phyloP scores from a whole-genome alignment of 2,797 vertebrate genomes.

The Schizopygopsis pylzovi region DNA sequence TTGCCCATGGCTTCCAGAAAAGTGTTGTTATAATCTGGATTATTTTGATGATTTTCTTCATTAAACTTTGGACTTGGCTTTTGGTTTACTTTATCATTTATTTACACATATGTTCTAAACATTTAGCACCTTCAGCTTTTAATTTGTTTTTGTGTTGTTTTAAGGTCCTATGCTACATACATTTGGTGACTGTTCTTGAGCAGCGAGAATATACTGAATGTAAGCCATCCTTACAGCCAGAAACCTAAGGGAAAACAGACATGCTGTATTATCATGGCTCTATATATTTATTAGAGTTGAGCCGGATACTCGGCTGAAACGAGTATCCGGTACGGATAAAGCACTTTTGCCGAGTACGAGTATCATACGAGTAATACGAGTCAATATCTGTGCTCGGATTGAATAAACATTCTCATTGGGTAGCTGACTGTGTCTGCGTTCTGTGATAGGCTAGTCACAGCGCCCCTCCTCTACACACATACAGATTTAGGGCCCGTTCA shows the following conservation, averaged over 20 bases:
- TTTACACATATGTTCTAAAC: not conserved
- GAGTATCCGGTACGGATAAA: no score
- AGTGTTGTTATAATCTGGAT: conserved; percentile 6
- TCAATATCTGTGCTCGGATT: no score
- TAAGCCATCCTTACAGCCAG: conserved; percentile 2
- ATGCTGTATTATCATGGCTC: not conserved
- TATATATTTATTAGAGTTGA: no score
- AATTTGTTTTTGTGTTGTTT: not conserved
- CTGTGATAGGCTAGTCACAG: no score
- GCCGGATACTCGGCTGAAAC: no score
- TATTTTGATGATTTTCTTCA: conserved; percentile 16
- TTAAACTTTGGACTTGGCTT: conserved; percentile 30
- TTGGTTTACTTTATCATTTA: not conserved
- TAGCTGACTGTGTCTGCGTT: no score
- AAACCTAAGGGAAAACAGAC: conserved; percentile 6
- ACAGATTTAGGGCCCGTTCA: no score
- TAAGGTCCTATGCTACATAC: not conserved
- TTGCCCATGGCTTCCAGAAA: conserved; percentile 74
- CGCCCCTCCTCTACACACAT: no score
- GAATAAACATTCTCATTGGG: no score
- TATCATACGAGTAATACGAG: no score
- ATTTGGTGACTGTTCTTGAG: not conserved
- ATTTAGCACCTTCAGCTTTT: not conserved
- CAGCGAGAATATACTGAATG: not conserved
- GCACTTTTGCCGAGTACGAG: no score